Evolutionary conservation across 2,888 invertebrate species (phyloP), one percentile per base, ranked within the genome.

Genomic region (Drosophila helvetica): DNA sequence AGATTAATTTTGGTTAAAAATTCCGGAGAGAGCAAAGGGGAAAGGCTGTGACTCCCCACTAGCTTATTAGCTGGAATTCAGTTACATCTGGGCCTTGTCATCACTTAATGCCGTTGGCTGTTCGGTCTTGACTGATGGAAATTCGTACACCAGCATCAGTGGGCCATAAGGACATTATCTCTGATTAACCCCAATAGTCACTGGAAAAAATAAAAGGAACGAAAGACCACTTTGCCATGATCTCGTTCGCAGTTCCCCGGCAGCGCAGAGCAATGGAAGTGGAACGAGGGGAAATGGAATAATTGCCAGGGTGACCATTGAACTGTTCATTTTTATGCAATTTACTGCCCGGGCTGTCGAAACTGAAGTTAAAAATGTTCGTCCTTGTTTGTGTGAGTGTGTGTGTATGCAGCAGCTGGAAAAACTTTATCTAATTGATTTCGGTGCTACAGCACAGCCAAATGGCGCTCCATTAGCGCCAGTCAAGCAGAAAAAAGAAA

Each of bases 401-500:
- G 15, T 47, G 9, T 22, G 33, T 43, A 25, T 50, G 17, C 30
- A 56, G 56, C 66, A 66, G 59, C 62, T 79, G 74, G 75, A 60
- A 74, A 86, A 84, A 86, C 65, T 76, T 80, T 77, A 65, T 86
- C 83, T 85, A 85, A 85, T 86, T 85, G 87, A 84, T 85, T 86
- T 79, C 61, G 76, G 71, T 75, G 64, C 76, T 60, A 66, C 56
- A 59, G 38, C 71, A 74, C 71, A 72, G 74, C 58, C 77, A 85
- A 85, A 84, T 86, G 79, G 74, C 55, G 72, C 73, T 82, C 86
- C 86, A 84, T 84, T 84, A 86, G 80, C 83, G 66, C 70, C 75
- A 75, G 63, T 70, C 78, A 78, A 74, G 65, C 56, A 43, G 53
- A 55, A 57, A 55, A 59, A 61, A 60, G 46, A 70, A 63, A 55